Evolutionary conservation across 2,113 vertebrate genomes (phyloP), one percentile per base, ranked within the genome.

Genomic region (Paradoxurus hermaphroditus): DNA sequence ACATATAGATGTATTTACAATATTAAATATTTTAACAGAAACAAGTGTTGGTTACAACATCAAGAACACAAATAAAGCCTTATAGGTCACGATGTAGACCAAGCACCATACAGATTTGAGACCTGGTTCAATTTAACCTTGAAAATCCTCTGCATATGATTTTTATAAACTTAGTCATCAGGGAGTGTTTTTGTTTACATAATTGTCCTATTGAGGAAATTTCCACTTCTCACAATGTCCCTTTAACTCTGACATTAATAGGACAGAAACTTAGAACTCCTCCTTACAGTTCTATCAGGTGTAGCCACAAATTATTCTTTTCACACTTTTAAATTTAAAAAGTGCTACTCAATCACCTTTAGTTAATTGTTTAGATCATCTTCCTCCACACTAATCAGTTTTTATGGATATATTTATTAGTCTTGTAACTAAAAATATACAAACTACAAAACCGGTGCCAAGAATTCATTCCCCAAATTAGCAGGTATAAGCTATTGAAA

Each of bases 361-460:
- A 98, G 19, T 44, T 94, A 98, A 94, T 92, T 97, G 44, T 70
- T 94, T 96, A 89, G 96, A 95, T 95, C 15, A 97, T 25, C 31
- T 97, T 25, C 16, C 56, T 83, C 49, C n/a, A 95, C n/a, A 19
- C 62, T 92, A 97, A 98, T 97, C 12, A 93, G 68, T 92, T 97
- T 95, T 78, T 75, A 63, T 97, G 78, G n/a, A 36, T 77, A 86
- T 83, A 23, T 96, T 7, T 97, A 78, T 92, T 97, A 92, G 94
- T 97, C 63, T 84, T 90, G 44, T 86, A 34, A 9, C 23, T 88
- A 86, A 96, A 90, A 96, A 2, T 4, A 62, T 15, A 94, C 7
- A n/a, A 92, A 92, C 15, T 23, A 46, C 53, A 94, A 95, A 19
- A 18, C 51, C 86, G 34, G 46, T 97, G 92, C 91, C 4, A 94